A percentile compares a stretch with the other conserved stretches of the same genome.
These are phyloP conservation scores for Epinephelus malabaricus DNA, from an alignment of 2,797 vertebrate genomes.

Conservation along the genomic window DNA sequence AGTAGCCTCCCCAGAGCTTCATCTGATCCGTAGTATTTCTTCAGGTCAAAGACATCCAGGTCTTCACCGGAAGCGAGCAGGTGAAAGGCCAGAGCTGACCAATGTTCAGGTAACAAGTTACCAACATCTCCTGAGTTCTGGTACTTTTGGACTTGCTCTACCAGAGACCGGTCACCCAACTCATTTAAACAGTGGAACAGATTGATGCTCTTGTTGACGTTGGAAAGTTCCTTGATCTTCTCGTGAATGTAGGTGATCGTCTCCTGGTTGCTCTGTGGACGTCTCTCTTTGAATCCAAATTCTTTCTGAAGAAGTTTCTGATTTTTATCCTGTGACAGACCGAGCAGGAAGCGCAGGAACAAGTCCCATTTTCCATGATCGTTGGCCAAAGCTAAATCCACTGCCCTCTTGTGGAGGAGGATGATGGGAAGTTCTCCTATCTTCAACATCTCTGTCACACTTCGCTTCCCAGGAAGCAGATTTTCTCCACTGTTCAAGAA, in stretches of 20 bases:
- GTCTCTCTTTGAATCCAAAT: neutral
- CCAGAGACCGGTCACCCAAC: constrained; percentile 44
- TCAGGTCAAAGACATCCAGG: constrained; percentile 36
- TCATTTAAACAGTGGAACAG: constrained; percentile 52
- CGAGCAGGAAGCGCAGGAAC: constrained; percentile 49
- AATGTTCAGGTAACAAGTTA: constrained; percentile 32
- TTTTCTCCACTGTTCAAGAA: neutral
- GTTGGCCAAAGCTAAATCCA: neutral
- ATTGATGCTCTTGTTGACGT: constrained; percentile 14
- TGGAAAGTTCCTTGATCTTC: constrained; percentile 12
- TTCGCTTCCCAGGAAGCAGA: neutral
- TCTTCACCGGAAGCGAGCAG: constrained; percentile 36
- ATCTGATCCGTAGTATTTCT: constrained; percentile 24
- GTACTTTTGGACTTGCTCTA: constrained; percentile 36
- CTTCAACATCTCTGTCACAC: neutral
- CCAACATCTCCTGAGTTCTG: constrained; percentile 29
- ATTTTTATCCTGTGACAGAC: constrained; percentile 32
- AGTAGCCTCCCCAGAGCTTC: constrained; percentile 37
- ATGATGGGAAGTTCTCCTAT: neutral
- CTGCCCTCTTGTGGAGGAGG: constrained; percentile 25
- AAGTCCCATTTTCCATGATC: constrained; percentile 38
- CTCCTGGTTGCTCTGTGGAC: neutral
- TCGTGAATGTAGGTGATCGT: constrained; percentile 20
- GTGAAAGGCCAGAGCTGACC: constrained; percentile 45
- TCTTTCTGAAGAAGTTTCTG: constrained; percentile 16